Conservation (phyloP, 2,888 invertebrate genomes). For the Xylocampa areola region DNA sequence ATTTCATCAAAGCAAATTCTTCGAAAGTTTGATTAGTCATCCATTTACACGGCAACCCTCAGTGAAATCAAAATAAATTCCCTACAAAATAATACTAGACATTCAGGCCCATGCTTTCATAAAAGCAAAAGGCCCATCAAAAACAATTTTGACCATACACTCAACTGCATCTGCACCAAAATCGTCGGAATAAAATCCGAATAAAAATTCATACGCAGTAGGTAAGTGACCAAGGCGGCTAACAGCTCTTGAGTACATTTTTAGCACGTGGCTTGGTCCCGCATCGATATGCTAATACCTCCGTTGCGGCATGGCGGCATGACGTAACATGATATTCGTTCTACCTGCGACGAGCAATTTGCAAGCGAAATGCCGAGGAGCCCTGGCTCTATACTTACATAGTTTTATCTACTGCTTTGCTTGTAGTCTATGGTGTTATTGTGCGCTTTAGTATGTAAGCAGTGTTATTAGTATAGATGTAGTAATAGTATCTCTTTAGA, state of each 20-base stretch:
- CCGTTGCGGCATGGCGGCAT: conserved; percentile 62
- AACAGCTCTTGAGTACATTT: conserved; percentile 65
- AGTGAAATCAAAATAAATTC: background rate
- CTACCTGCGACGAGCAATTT: conserved; percentile 75
- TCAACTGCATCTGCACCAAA: conserved; percentile 6
- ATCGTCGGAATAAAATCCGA: conserved; percentile 9
- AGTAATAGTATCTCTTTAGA: no score
- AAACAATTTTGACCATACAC: conserved; percentile 8
- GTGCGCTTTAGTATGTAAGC: conserved; percentile 11
- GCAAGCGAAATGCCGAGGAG: conserved; percentile 74
- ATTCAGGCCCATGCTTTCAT: background rate
- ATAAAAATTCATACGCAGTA: conserved; percentile 36
- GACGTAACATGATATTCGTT: conserved; percentile 73
- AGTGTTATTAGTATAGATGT: conserved; percentile 19
- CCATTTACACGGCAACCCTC: no score
- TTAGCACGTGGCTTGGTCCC: conserved; percentile 57
- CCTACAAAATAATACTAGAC: no score
- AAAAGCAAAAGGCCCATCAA: background rate
- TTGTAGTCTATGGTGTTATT: conserved; percentile 41
- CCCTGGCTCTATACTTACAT: conserved; percentile 54
- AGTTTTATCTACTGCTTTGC: conserved; percentile 49
- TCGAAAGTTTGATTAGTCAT: no score
- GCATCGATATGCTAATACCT: conserved; percentile 76
- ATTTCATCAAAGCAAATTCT: no score
- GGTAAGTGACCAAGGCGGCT: conserved; percentile 46